A percentile compares a stretch with the other conserved stretches of the same genome.
These are phyloP conservation scores for Eupithecia pulchellata DNA, from an alignment of 2,888 invertebrate species.

Conservation along the genomic window DNA sequence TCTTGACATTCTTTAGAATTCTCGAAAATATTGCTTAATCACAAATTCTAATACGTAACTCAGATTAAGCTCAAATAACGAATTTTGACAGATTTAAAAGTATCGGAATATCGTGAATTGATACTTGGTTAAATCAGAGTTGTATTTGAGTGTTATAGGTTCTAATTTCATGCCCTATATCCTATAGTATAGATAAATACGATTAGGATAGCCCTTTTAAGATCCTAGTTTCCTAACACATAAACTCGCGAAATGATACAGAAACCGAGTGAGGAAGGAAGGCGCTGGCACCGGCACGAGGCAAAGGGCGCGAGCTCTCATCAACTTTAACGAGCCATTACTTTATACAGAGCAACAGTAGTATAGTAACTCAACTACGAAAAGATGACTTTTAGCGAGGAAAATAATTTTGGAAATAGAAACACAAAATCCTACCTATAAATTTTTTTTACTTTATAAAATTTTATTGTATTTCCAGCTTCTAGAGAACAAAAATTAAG, in stretches of 20 bases:
- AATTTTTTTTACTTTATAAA: no score
- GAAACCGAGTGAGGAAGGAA: slow-evolving; percentile 48
- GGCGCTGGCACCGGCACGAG: slow-evolving; percentile 58
- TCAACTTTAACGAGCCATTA: slow-evolving; percentile 84
- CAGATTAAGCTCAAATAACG: no score
- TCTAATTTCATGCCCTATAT: neutral
- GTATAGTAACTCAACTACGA: slow-evolving; percentile 18
- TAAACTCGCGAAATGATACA: slow-evolving; percentile 17
- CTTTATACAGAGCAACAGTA: slow-evolving; percentile 48
- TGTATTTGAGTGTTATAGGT: no score
- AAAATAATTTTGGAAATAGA: no score
- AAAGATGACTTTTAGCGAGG: neutral
- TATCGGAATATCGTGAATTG: no score
- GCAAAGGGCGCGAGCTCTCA: slow-evolving; percentile 72
- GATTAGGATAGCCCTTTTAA: slow-evolving; percentile 6
- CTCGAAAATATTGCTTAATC: neutral
- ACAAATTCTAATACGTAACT: neutral
- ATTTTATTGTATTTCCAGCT: no score
- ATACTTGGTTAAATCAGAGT: no score
- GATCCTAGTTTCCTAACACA: slow-evolving; percentile 4
- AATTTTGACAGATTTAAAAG: no score
- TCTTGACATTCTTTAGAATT: neutral
- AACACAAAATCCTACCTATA: no score
- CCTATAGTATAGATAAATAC: neutral
- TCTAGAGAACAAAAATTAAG: no score